These are phyloP conservation scores for Homarus americanus DNA, from an alignment of 1,140 invertebrate genomes.

Conservation along the genomic window DNA sequence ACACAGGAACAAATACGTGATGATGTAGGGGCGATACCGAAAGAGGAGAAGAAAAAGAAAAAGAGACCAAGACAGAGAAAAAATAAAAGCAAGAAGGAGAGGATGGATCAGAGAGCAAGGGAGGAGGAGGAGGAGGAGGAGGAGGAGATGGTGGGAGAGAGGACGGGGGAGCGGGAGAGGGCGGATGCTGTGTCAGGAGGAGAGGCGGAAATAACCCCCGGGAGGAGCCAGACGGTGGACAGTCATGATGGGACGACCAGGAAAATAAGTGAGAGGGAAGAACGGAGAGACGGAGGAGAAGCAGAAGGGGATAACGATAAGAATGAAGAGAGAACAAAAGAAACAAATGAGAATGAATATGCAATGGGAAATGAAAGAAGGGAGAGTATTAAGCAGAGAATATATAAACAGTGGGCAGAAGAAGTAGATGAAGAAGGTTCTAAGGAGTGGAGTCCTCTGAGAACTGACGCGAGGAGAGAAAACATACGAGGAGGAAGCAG, in stretches of 20 bases:
- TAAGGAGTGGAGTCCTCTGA: not conserved
- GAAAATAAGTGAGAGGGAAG: not conserved
- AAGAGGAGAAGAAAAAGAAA: constrained; percentile 23
- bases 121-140: not conserved
- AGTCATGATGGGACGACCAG: not conserved
- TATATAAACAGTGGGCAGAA: constrained; percentile 21
- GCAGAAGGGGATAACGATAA: not conserved
- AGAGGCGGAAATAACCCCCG: not conserved
- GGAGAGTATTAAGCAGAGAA: not conserved
- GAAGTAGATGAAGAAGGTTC: constrained; percentile 21
- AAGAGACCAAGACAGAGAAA: constrained; percentile 22
- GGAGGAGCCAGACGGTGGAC: not conserved
- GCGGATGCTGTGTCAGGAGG: not conserved
- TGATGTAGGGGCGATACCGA: not conserved
- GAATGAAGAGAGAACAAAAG: not conserved
- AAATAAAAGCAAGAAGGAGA: not conserved
- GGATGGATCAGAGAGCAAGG: not conserved
- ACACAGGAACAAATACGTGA: not conserved
- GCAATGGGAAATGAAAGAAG: not conserved
- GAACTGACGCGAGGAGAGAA: not conserved
- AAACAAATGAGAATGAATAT: not conserved
- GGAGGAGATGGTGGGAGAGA: not conserved
- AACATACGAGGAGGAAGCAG: not conserved
- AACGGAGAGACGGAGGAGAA: not conserved
- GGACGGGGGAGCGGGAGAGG: not conserved